These are phyloP conservation scores for Psilanteris sp. DNA, from an alignment of 1,140 invertebrate species.

Conservation along the genomic window DNA sequence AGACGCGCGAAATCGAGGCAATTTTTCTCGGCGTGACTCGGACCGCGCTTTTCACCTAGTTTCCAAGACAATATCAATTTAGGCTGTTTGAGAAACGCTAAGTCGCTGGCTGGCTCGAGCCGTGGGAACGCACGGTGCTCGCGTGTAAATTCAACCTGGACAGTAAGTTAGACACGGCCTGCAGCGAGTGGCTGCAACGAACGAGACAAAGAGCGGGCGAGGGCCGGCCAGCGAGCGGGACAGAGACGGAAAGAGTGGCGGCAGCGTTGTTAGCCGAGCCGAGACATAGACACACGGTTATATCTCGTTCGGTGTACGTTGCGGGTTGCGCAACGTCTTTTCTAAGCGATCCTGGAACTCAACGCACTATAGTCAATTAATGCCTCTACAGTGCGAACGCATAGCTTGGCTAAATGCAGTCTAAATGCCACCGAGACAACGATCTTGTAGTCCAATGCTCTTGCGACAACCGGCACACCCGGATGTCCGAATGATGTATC, in stretches of 20 bases:
- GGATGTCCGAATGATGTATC: constrained; percentile 60
- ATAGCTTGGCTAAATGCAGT: constrained; percentile 59
- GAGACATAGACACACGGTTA: constrained; percentile 45
- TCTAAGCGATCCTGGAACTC: constrained; percentile 54
- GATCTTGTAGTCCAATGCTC: constrained; percentile 51
- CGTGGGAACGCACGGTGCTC: constrained; percentile 69
- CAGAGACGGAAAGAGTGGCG: constrained; percentile 3
- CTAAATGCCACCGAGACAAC: constrained; percentile 63
- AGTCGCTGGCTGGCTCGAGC: constrained; percentile 39
- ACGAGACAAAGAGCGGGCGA: constrained; percentile 1
- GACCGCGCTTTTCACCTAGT: constrained; percentile 51
- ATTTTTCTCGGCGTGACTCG: constrained; percentile 16
- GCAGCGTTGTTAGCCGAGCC: constrained; percentile 35
- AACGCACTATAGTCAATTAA: constrained; percentile 66
- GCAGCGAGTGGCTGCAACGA: constrained; percentile 4
- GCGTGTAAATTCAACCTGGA: constrained; percentile 67
- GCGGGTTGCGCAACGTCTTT: constrained; percentile 62
- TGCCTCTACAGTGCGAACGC: constrained; percentile 54
- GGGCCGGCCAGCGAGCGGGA: neutral
- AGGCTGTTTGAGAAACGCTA: constrained; percentile 56
- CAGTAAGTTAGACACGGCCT: constrained; percentile 40
- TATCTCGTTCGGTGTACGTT: constrained; percentile 30
- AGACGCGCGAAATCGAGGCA: no score
- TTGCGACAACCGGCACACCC: constrained; percentile 61
- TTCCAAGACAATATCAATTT: constrained; percentile 62